phyloP scores from a whole-genome alignment of 2,113 vertebrate species.

The Leucosticte australis region DNA sequence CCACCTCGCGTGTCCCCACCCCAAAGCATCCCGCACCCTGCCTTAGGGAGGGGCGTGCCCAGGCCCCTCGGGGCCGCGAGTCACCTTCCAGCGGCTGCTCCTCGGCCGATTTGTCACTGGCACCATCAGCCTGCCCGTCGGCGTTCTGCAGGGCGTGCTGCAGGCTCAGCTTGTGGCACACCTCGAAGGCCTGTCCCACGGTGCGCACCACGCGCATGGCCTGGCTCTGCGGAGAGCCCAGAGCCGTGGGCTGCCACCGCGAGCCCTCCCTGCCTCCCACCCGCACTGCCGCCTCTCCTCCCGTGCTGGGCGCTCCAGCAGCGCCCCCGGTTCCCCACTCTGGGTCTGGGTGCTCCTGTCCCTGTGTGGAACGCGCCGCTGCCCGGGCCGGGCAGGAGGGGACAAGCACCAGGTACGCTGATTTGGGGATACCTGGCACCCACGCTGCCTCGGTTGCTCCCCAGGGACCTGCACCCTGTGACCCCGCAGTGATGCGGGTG shows the following conservation, averaged over 20 bases:
- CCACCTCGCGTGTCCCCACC: neutral
- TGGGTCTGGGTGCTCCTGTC: fast-evolving
- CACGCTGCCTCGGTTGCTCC: fast-evolving
- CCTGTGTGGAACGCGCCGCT: fast-evolving
- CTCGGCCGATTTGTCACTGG: slow-evolving; percentile 76
- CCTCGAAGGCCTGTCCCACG: slow-evolving; percentile 86
- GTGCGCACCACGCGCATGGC: slow-evolving; percentile 85
- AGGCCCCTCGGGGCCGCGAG: fast-evolving
- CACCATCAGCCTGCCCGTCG: slow-evolving; percentile 75
- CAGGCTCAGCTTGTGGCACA: slow-evolving; percentile 87
- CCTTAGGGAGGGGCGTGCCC: neutral
- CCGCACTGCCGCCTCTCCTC: fast-evolving
- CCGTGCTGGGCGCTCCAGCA: fast-evolving
- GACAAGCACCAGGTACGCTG: fast-evolving
- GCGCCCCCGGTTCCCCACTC: fast-evolving
- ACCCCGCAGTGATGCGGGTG: fast-evolving
- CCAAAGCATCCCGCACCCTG: neutral
- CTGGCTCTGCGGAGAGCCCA: slow-evolving; percentile 72
- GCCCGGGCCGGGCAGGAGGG: neutral
- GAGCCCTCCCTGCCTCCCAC: neutral
- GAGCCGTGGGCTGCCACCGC: neutral
- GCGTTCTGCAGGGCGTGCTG: slow-evolving; percentile 79
- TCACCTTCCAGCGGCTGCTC: slow-evolving; percentile 74
- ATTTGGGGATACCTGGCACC: neutral
- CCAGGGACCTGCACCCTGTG: neutral